These are phyloP conservation scores for Pygoscelis antarcticus DNA, from an alignment of 2,113 vertebrate species.

Conservation along the genomic window DNA sequence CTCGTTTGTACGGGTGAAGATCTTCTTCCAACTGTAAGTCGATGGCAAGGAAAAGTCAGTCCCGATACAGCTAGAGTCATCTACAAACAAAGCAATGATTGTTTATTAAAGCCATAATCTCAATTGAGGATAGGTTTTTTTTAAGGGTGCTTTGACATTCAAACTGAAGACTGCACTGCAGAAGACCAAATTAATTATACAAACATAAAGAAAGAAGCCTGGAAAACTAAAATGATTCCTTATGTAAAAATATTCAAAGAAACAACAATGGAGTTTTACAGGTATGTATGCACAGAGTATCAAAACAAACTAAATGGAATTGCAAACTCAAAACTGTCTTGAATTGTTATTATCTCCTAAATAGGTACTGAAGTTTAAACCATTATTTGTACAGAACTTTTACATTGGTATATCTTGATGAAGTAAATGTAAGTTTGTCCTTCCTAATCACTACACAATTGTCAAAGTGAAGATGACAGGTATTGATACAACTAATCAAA, in stretches of 20 bases:
- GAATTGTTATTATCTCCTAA: background rate
- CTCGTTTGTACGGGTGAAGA: conserved; percentile 86
- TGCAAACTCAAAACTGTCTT: background rate
- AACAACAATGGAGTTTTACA: background rate
- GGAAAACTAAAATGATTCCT: background rate
- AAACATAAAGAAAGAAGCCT: background rate
- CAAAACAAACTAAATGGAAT: background rate
- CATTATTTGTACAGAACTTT: background rate
- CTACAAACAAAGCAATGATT: conserved; percentile 70
- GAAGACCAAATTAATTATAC: background rate
- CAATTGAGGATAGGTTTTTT: background rate
- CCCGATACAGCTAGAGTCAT: conserved; percentile 92
- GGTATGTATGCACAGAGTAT: background rate
- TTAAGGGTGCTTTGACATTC: background rate
- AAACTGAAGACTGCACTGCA: background rate
- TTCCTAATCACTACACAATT: conserved; percentile 40
- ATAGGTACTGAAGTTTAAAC: background rate
- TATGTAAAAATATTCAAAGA: background rate
- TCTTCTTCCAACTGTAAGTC: conserved; percentile 92
- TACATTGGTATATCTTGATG: background rate
- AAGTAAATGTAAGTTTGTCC: background rate
- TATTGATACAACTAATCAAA: conserved; percentile 72
- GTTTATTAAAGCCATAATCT: background rate
- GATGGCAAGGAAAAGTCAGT: conserved; percentile 94
- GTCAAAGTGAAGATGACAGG: conserved; percentile 55